Base-by-base conservation (phyloP, 1,140 invertebrate genomes). In the Procambarus virginalis region DNA sequence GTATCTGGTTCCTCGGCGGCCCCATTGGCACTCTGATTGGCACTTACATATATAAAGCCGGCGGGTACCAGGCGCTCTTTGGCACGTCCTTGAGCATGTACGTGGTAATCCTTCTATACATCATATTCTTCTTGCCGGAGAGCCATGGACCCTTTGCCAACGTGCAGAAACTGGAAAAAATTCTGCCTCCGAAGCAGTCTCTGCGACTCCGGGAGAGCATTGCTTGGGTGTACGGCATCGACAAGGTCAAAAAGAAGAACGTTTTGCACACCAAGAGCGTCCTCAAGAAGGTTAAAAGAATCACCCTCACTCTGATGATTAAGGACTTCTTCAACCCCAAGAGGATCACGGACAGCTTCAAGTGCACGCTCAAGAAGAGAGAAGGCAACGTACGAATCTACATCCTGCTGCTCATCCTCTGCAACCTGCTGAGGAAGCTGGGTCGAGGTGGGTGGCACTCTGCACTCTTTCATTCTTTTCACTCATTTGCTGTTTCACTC, bases 1-100 rank as follows among this genome's bases (percentile, higher is more conserved):
- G 97, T 8, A 97, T 97, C 92, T 96, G 97, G 92, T 97, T 96
- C 0, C 94, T 97, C 78, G 97, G 97, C 73, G 96, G 97, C 86
- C 97, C 97, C 1, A 95, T 97, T 17, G 96, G 97, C 55, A 96
- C 97, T 93, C 96, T 96, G 10, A 94, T 97, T 4, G 92, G 92
- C n/a, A 92, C 91, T 2, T 89, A 91, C 51, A 89, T 92, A 46
- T 91, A 89, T 89, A 81, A 89, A 73, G 80, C 75, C 2, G 86
- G 70, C 60, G 92, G 92, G 5, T 92, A 92, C 76, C 80, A 79
- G 48, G 86, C 84, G 2, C 84, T 92, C n/a, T 92, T 92, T 78
- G 85, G 89, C 34, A 92, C 91, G 0, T 92, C 91, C 4, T 51
- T 92, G 6, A 46, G 78, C 76, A 88, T 92, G 86, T 91, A 92